phyloP scores from a whole-genome alignment of 30 jellyfish, hydroid and myxozoan genomes.

The Aurelia aurita complex sp. Pacific region DNA sequence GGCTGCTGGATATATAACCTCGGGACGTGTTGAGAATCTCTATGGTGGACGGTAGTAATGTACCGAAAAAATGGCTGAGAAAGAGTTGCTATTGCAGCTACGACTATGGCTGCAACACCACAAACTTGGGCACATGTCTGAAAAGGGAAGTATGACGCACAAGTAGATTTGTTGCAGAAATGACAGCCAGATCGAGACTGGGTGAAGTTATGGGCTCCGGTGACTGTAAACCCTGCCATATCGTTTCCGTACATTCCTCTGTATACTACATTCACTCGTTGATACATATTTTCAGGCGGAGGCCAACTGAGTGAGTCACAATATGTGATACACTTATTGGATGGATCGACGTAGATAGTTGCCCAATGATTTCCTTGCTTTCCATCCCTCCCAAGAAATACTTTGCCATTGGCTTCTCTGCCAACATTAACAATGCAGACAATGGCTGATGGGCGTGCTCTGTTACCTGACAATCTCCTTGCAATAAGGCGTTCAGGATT shows the following conservation, averaged over 20 bases:
- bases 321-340: too few relatives aligned
- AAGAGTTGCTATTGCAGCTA: slow-evolving; percentile 7
- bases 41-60: not conserved
- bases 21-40: not conserved
- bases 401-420: too few relatives aligned
- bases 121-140: slow-evolving; percentile 7
- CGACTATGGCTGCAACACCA: not conserved
- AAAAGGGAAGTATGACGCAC: not conserved
- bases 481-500: too few relatives aligned
- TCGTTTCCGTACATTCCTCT: not conserved
- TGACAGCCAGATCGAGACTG: not conserved
- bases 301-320: not conserved
- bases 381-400: too few relatives aligned
- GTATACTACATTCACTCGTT: not conserved
- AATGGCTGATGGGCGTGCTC: too few relatives aligned
- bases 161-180: not conserved
- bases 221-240: not conserved
- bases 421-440: too few relatives aligned
- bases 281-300: slow-evolving; percentile 10
- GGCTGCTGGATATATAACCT: slow-evolving; percentile 8
- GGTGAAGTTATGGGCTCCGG: slow-evolving; percentile 1
- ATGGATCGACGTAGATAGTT: too few relatives aligned
- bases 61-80: slow-evolving; percentile 10
- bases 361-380: too few relatives aligned
- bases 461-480: too few relatives aligned